phyloP scores from a whole-genome alignment of 2,888 invertebrate species.

The Andrena bucephala region DNA sequence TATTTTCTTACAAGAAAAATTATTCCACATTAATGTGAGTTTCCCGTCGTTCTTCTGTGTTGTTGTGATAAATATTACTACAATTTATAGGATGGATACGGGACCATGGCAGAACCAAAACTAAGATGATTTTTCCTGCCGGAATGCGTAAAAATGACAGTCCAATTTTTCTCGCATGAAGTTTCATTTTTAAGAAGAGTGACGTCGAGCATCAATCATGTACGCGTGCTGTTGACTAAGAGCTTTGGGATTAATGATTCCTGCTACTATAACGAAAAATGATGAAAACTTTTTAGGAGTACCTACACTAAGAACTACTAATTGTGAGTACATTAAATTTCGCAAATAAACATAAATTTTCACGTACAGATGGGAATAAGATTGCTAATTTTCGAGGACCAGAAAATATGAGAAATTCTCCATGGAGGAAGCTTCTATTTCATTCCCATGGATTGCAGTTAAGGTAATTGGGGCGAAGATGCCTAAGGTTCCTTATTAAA shows the following conservation, averaged over 20 bases:
- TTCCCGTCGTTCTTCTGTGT: background rate
- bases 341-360: too few species aligned
- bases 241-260: slow-evolving; percentile 8
- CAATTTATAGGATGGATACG: background rate
- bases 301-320: too few species aligned
- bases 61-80: background rate
- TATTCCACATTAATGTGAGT: too few species aligned
- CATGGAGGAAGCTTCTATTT: too few species aligned
- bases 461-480: too few species aligned
- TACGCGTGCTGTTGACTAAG: background rate
- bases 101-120: background rate
- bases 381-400: too few species aligned
- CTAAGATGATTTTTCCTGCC: background rate
- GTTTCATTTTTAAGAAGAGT: slow-evolving; percentile 9
- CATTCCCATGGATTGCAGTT: too few species aligned
- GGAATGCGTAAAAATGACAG: background rate
- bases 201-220: slow-evolving; percentile 1
- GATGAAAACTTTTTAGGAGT: background rate
- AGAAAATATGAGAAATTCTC: too few species aligned
- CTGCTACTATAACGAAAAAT: background rate
- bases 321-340: too few species aligned
- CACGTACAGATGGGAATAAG: too few species aligned
- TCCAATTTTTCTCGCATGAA: slow-evolving; percentile 15
- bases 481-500: too few species aligned
- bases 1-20: too few species aligned